Base-by-base conservation (phyloP, 2,113 vertebrate genomes). In the Rallus limicola region DNA sequence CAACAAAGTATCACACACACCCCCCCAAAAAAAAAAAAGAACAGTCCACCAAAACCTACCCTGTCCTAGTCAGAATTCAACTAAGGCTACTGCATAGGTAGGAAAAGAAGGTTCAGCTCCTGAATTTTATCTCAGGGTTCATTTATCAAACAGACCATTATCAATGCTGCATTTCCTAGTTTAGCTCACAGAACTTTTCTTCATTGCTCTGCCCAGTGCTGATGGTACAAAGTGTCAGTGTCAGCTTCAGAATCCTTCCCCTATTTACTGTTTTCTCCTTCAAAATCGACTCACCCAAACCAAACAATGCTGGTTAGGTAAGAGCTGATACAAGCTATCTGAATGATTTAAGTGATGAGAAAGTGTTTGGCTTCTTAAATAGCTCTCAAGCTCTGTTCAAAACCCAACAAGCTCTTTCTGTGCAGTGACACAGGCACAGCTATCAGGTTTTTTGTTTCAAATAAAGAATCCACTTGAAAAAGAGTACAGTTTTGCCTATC, bases 401-500 rank as follows among this genome's bases (percentile, higher is more conserved):
- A 81, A 19, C 25, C 69, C 50, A 26, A 10, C 20, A 2, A 1
- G 23, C 62, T 68, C 34, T n/a, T 44, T 11, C 28, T 7, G 11
- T 5, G 33, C 36, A 28, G 2, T 4, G 48, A 16, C 31, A 26
- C 31, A 18, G 20, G 21, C 42, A 42, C 0, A 9, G 40, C 6
- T 5, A 36, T 6, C 18, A 24, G 23, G n/a, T n/a, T 19, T 36
- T 63, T 36, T 53, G 20, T 5, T 16, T 15, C 23, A 64, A 28
- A 29, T 10, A 63, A 1, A 23, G 6, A 29, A 65, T n/a, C 63
- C 44, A 4, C 7, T 42, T 60, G 36, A 36, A 36, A 36, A 36
- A 52, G 13, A 26, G 26, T 15, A 53, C 2, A 64, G 91, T 92
- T 96, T 88, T 91, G 85, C 82, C 83, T 95, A 16, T 93, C 95